Evolutionary conservation across 2,888 invertebrate genomes (phyloP).

Genomic region (Athalia cordata): DNA sequence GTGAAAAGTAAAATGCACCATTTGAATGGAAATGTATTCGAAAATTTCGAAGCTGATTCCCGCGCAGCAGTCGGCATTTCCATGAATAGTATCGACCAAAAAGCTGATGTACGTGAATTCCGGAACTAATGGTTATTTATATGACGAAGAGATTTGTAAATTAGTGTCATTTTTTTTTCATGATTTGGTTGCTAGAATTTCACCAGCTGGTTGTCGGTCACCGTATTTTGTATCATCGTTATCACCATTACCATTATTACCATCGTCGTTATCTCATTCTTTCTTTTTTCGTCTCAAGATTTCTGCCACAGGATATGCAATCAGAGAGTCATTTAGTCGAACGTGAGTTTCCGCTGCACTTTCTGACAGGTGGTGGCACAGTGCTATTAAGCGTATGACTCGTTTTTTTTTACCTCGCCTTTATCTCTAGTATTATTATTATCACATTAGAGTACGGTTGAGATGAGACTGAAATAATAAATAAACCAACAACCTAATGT

Average conservation of each 20-base stretch:
- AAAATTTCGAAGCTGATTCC: too few species aligned
- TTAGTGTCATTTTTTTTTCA: too few species aligned
- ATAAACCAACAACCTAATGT: conserved; percentile 13
- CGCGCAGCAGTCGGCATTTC: too few species aligned
- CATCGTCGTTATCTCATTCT: background rate
- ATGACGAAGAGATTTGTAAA: too few species aligned
- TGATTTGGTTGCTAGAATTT: too few species aligned
- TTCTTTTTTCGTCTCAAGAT: background rate
- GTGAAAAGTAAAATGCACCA: too few species aligned
- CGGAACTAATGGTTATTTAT: too few species aligned
- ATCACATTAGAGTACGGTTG: background rate
- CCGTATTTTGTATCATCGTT: background rate
- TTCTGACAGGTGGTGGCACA: conserved; percentile 35
- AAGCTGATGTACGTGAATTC: too few species aligned
- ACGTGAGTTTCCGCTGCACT: conserved; percentile 32
- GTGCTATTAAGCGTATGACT: conserved; percentile 38
- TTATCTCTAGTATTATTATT: conserved; percentile 21
- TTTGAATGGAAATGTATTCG: too few species aligned
- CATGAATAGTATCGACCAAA: too few species aligned
- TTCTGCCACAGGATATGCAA: conserved; percentile 32
- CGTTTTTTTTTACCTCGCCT: conserved; percentile 23
- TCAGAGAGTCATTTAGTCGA: conserved; percentile 41
- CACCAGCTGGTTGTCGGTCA: background rate
- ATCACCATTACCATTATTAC: background rate
- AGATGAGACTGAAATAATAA: conserved; percentile 41